Evolutionary conservation across 2,113 vertebrate species (phyloP), one percentile per base, ranked within the genome.

Genomic region (Zootoca vivipara): DNA sequence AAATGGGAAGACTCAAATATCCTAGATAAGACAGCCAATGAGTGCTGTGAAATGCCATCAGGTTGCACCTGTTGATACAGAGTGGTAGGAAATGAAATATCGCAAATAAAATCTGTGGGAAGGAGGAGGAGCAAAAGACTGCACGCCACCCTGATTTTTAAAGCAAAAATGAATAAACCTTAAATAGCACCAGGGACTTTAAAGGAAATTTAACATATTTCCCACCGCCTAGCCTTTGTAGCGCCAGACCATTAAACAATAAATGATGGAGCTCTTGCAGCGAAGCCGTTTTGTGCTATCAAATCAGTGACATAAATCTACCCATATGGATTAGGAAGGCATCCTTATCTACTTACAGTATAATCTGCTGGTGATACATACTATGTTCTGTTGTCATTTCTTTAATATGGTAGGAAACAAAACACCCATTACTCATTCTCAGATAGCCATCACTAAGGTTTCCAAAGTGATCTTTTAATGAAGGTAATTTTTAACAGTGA

Each of bases 291-390:
- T 89, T 92, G 86, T 78, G 78, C 75, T 93, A 92, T 69, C 58
- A 92, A 93, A 91, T 87, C 82, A 79, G 89, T 92, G 87, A 88
- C 86, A 93, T 95, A 91, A 96, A 95, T 95, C 85, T 95, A 90
- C 73, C 89, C 46, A 87, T 89, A 94, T 85, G 88, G 88, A 95
- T 96, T 94, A 92, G 87, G 69, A 94, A 92, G 86, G 93, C 90
- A 87, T 92, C 86, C 72, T 91, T 96, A 94, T 95, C 92, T 95
- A 90, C 42, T 94, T 94, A 87, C 20, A 91, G 89, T 93, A 79
- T 94, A 94, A 94, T 93, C 90, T 93, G 10, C 82, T 90, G 85
- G 82, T 95, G 93, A 96, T 91, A 80, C 65, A 79, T 91, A 26
- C 13, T 83, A 3, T 85, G 78, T 91, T 93, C 89, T 92, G 85